phyloP scores from a whole-genome alignment of 2,888 invertebrate genomes.

The Thecocarcelia acutangulata region DNA sequence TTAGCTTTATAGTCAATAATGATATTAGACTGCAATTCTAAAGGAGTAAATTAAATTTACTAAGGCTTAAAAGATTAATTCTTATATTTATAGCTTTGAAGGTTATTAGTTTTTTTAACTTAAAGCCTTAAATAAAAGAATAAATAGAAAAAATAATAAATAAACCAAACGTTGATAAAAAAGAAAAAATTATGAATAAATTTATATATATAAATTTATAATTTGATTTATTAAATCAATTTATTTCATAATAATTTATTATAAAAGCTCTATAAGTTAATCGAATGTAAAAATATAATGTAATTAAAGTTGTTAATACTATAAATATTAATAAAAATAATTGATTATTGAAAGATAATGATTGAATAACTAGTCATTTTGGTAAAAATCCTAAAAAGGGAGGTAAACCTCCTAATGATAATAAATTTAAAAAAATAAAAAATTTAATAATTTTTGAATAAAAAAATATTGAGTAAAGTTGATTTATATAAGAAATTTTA shows the following conservation, averaged over 20 bases:
- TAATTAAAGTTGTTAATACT: constrained; percentile 83
- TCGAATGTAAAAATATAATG: constrained; percentile 84
- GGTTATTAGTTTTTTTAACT: constrained; percentile 85
- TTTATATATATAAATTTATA: constrained; percentile 78
- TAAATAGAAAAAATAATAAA: constrained; percentile 72
- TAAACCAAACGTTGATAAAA: constrained; percentile 76
- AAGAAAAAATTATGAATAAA: constrained; percentile 72
- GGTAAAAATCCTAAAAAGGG: constrained; percentile 85
- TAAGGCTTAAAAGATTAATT: constrained; percentile 84
- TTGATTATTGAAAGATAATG: constrained; percentile 81
- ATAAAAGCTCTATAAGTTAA: constrained; percentile 82
- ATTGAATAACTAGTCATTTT: constrained; percentile 84
- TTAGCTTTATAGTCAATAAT: constrained; percentile 79
- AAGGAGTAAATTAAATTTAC: constrained; percentile 79
- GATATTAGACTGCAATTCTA: constrained; percentile 86
- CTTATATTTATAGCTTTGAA: constrained; percentile 85
- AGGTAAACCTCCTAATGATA: constrained; percentile 84
- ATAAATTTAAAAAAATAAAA: constrained; percentile 82
- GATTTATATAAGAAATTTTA: constrained; percentile 83
- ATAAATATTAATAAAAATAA: constrained; percentile 82
- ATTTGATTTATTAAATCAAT: constrained; percentile 79
- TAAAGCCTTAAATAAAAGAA: constrained; percentile 81
- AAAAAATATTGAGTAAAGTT: constrained; percentile 82
- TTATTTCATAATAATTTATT: constrained; percentile 82
- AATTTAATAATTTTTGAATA: constrained; percentile 81